Evolutionary conservation across 2,113 vertebrate species (phyloP).

Genomic region (Andinoacara biseriatus): DNA sequence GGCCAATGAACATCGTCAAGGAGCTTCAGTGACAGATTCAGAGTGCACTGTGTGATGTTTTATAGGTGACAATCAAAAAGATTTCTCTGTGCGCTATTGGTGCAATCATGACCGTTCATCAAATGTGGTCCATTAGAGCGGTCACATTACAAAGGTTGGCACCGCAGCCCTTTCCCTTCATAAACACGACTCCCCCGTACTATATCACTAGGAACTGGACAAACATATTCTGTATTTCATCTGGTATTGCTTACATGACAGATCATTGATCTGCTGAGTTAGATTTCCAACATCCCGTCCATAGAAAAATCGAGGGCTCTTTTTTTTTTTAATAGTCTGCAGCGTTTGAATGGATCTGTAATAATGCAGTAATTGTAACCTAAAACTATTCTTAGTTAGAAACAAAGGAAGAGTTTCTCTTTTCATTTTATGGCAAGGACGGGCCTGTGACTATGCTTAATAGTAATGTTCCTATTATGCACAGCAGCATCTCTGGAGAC

Average conservation of each 20-base stretch:
- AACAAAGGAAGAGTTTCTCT: slow-evolving; percentile 17
- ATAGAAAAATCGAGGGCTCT: slow-evolving; percentile 26
- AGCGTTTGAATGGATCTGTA: slow-evolving; percentile 11
- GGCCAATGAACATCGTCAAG: slow-evolving; percentile 30
- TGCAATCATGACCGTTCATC: slow-evolving; percentile 58
- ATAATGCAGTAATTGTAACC: slow-evolving; percentile 42
- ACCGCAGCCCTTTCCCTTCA: slow-evolving; percentile 38
- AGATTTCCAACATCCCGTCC: slow-evolving; percentile 45
- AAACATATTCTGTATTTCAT: slow-evolving; percentile 60
- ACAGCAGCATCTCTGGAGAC: slow-evolving; percentile 68
- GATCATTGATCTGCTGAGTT: slow-evolving; percentile 63
- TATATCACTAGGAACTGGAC: slow-evolving; percentile 43
- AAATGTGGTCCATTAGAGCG: slow-evolving; percentile 62
- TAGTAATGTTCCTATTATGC: slow-evolving; percentile 70
- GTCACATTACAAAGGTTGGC: slow-evolving; percentile 60
- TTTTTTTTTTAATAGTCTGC: slow-evolving; percentile 30
- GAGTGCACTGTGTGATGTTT: slow-evolving; percentile 32
- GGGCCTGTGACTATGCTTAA: slow-evolving; percentile 55
- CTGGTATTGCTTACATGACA: slow-evolving; percentile 68
- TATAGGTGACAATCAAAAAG: slow-evolving; percentile 46
- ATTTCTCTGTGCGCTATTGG: slow-evolving; percentile 63
- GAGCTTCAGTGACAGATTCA: slow-evolving; percentile 55
- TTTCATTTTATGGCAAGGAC: slow-evolving; percentile 66
- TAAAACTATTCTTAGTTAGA: slow-evolving; percentile 54
- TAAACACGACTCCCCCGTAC: slow-evolving; percentile 43